Evolutionary conservation across 2,797 vertebrate genomes (phyloP), one percentile per base, ranked within the genome.

Genomic region (Galagoides demidoff): DNA sequence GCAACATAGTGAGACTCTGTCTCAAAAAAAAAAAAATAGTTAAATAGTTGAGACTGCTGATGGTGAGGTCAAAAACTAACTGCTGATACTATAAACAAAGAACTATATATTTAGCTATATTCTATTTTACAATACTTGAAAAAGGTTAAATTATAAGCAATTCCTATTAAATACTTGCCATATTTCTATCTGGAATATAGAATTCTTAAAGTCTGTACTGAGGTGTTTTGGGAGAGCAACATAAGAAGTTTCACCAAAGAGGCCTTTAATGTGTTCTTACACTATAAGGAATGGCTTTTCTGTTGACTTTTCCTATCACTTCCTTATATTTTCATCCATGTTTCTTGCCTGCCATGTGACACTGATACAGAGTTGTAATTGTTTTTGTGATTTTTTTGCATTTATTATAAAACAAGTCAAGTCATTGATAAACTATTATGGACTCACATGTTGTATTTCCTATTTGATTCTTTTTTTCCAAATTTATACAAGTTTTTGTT

Each of bases 81-180:
- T 95, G 79, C 12, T 70, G 61, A 68, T 52, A 52, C 2, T 45
- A 25, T 61, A 20, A 90, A 63, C 59, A 92, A 93, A 71, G 10
- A 85, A 79, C 89, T n/a, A 59, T 7, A 14, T 81, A 49, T 52
- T 86, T 92, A 78, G 59, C 29, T 68, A 25, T 64, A 74, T 7
- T 95, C 73, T 37, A 45, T 87, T 96, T 85, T 71, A 73, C 2
- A 79, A 7, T 96, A 59, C 82, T 82, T 92, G 34, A n/a, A 92
- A 81, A 90, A 87, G 73, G 0, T 34, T 68, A 20, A 68, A 17
- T 76, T 49, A 31, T 39, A 83, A 88, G 31, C 1, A 74, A 5
- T 89, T 92, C 23, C 23, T 91, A 91, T 74, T 4, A 74, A 85
- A 78, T 84, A 76, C 37, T 78, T 86, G 59, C 7, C n/a, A 61